Base-by-base conservation (phyloP, 2,113 vertebrate genomes). In the Ploceus nigricollis region DNA sequence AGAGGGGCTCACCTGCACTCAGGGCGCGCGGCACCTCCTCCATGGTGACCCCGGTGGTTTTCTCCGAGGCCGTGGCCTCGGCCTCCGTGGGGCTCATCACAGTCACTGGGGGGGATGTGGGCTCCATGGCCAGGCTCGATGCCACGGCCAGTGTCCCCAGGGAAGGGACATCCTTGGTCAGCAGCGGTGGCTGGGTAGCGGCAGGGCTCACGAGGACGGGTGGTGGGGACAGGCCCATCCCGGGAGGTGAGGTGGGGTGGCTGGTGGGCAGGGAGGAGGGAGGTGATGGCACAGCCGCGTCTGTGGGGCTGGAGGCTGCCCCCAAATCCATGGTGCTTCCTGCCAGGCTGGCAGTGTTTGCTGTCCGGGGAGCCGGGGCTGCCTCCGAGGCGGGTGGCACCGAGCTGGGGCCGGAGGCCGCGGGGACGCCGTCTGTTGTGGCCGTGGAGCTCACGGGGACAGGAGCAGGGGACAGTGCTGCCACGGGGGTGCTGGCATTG, bases 1-100 rank as follows among this genome's bases (percentile, higher is more conserved):
- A 1, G 61, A 0, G 45, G 13, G 5, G 64, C 98, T 98, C 83
- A 98, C 98, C 98, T 95, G 98, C 96, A 0, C 98, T 98, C 80
- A 98, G 63, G 9, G 96, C 97, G 0, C 81, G 98, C 0, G 97
- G 96, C 1, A 98, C 96, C 66, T 98, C 92, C 87, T 97, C 97
- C 95, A 98, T n/a, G 77, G 95, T 96, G 66, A 98, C 90, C 2
- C 91, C 82, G 0, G 96, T 96, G 78, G 95, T 86, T 57, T 96
- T 94, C 24, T 92, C 86, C 0, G 27, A 11, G 25, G 51, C 87
- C 0, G 4, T 7, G 66, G 48, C 60, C n/a, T 85, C 58, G 1
- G 76, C 89, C 7, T 35, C 45, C 1, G 47, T 66, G 68, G 73
- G 77, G 47, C 23, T 78, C 5, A 65, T 12, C 87, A 19, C 83